A percentile compares a stretch with the other conserved stretches of the same genome.
Evolutionary conservation across 2,113 vertebrate genomes (phyloP).

Genomic region (Acrocephalus arundinaceus): DNA sequence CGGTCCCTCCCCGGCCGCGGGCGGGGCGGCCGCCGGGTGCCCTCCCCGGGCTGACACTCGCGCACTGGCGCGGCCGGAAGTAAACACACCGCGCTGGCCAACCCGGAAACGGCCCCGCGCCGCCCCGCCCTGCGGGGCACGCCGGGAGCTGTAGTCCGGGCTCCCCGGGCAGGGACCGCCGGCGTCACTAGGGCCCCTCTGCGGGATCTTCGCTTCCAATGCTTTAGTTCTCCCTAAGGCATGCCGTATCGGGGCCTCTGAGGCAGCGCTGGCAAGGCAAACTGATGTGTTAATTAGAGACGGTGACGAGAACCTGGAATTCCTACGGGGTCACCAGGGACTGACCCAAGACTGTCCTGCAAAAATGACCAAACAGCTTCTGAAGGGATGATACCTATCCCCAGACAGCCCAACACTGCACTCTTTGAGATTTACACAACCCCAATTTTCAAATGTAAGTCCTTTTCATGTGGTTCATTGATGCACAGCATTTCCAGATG

Average conservation of each 20-base stretch:
- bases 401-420: accelerated
- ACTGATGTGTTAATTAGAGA: no score
- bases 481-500: neutral
- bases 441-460: neutral
- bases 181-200: accelerated
- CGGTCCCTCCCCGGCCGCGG: neutral
- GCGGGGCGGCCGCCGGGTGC: conserved; percentile 54
- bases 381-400: no score
- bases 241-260: accelerated
- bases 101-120: neutral
- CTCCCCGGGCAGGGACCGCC: accelerated
- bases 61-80: conserved; percentile 80
- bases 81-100: conserved; percentile 75
- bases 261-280: neutral
- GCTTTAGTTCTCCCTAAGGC: accelerated
- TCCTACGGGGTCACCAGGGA: neutral
- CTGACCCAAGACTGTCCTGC: no score
- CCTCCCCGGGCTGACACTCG: conserved; percentile 67
- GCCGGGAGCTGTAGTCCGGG: neutral
- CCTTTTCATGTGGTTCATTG: accelerated
- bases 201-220: accelerated
- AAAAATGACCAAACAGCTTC: neutral
- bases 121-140: neutral
- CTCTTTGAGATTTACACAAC: neutral
- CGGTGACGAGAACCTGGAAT: no score